Evolutionary conservation across 2,113 vertebrate genomes (phyloP).

Genomic region (Sinocyclocheilus anophthalmus): DNA sequence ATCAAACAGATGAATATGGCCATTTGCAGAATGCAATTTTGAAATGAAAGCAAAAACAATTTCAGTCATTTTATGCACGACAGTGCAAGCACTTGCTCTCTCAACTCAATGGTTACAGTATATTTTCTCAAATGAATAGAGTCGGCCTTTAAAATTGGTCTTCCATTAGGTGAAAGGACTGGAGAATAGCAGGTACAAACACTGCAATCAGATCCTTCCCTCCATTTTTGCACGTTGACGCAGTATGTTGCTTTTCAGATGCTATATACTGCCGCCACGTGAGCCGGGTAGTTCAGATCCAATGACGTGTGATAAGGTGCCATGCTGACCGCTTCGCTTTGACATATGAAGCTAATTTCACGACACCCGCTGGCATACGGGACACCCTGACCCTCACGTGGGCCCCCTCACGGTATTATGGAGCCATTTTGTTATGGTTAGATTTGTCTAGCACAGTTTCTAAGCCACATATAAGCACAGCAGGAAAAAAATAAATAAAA

Average conservation of each 20-base stretch:
- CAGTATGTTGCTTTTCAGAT: not conserved
- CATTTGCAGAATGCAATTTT: conserved; percentile 55
- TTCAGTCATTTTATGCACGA: conserved; percentile 66
- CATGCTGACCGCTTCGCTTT: not conserved
- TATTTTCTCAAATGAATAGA: conserved; percentile 66
- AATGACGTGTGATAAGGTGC: not conserved
- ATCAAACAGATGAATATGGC: conserved; percentile 47
- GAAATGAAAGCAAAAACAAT: conserved; percentile 60
- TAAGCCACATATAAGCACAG: not conserved
- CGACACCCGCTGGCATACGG: not conserved
- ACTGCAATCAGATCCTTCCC: conserved; percentile 7
- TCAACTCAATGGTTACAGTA: conserved; percentile 66
- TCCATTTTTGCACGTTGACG: not conserved
- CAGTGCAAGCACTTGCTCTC: conserved; percentile 60
- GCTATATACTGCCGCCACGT: not conserved
- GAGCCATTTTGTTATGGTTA: not conserved
- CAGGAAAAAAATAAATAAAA: not conserved
- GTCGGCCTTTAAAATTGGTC: conserved; percentile 60
- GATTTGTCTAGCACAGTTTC: not conserved
- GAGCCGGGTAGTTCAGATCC: not conserved
- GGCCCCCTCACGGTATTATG: not conserved
- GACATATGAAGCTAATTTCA: conserved; percentile 24
- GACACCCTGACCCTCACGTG: not conserved
- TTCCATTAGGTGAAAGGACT: conserved; percentile 57
- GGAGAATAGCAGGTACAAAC: conserved; percentile 1